These are phyloP conservation scores for Amblyopsis rosae DNA, from an alignment of 2,113 vertebrate genomes.

Conservation along the genomic window DNA sequence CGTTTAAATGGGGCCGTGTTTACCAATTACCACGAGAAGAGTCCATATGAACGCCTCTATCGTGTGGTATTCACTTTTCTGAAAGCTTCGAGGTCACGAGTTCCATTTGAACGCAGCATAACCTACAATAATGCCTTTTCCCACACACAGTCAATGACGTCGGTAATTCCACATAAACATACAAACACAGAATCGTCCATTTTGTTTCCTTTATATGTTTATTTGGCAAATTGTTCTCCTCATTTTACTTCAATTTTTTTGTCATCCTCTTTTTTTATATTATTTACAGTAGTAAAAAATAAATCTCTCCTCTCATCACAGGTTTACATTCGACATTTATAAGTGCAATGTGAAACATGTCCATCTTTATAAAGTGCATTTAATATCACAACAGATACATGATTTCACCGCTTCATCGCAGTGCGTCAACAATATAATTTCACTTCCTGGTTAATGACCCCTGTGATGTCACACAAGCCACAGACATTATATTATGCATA, in stretches of 20 bases:
- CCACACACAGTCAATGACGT: slow-evolving; percentile 6
- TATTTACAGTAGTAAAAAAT: slow-evolving; percentile 76
- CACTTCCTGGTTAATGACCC: background rate
- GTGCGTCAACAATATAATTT: slow-evolving; percentile 34
- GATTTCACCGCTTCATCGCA: slow-evolving; percentile 57
- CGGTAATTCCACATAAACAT: slow-evolving; percentile 12
- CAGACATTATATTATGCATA: slow-evolving; percentile 57
- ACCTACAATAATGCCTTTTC: background rate
- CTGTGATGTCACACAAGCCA: slow-evolving; percentile 33
- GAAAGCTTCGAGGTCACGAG: no score
- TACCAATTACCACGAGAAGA: no score
- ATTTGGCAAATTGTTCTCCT: slow-evolving; percentile 67
- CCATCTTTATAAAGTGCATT: slow-evolving; percentile 73
- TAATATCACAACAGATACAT: slow-evolving; percentile 38
- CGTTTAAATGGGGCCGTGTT: no score
- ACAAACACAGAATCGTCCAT: background rate
- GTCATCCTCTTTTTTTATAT: slow-evolving; percentile 19
- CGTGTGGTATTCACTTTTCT: no score
- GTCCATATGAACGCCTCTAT: no score
- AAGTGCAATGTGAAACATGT: slow-evolving; percentile 75
- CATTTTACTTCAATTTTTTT: slow-evolving; percentile 18
- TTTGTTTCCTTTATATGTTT: slow-evolving; percentile 49
- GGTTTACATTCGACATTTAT: slow-evolving; percentile 78
- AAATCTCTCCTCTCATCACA: slow-evolving; percentile 65
- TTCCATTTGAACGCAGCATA: no score